Base-by-base conservation (phyloP, 2,797 vertebrate genomes). In the Microchirus variegatus region DNA sequence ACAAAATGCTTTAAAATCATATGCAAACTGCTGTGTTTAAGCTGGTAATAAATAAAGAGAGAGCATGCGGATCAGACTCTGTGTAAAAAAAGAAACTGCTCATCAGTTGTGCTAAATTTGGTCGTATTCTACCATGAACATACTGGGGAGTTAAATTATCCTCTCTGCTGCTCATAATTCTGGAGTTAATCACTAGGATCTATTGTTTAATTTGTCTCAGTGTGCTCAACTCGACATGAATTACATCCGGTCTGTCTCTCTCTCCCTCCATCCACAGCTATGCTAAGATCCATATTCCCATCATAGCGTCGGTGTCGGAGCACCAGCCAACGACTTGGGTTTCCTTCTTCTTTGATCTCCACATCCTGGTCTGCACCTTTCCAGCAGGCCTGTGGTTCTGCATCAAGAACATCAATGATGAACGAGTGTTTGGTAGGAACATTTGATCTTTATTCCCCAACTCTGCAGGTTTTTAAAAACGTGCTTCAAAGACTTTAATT, bases 351-450 rank as follows among this genome's bases (percentile, higher is more conserved):
- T 99, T 99, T 84, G 97, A 99, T 92, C 97, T 99, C 50, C 97
- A 99, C 93, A 99, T 99, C 93, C 92, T 99, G 87, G 96, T 99
- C 70, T 98, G 97, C 94, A 98, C 97, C 60, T 99, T 99, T 90
- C 97, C 97, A 75, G 97, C 98, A 57, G 97, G 98, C 74, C 96
- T 99, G 51, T 99, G 98, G 98, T 99, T 99, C 94, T 99, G 98
- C 91, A 99, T 99, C 94, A 98, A 97, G 93, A 97, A 98, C 90
- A 94, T 98, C 94, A 98, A 96, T 45, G 96, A 98, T 64, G 96
- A 97, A 78, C 93, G 96, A 73, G 96, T 97, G 59, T 98, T 98
- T 87, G 96, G 96, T 97, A 94, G 85, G 95, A 49, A 10, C 10
- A 1, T 26, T n/a, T 58, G 31, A 14, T 44, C 16, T n/a, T 5